A percentile compares a stretch with the other conserved stretches of the same genome.
phyloP scores from a whole-genome alignment of 2,888 invertebrate species.

The Epistrophe eligans region DNA sequence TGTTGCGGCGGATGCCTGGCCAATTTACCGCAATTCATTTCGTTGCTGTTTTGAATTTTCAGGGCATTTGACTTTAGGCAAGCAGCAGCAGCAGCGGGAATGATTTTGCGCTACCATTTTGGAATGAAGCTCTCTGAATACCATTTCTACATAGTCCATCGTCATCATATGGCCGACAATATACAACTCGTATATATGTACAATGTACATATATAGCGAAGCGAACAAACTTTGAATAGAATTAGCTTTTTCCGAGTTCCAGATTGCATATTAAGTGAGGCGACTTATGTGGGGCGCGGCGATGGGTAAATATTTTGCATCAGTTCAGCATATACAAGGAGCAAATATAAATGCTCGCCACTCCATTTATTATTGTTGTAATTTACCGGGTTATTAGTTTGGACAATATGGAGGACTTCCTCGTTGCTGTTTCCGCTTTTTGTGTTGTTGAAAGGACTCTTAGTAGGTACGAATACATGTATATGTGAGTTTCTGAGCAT shows the following conservation, averaged over 20 bases:
- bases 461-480: not conserved
- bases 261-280: slow-evolving; percentile 62
- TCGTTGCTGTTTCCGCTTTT: slow-evolving; percentile 47
- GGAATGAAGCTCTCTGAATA: slow-evolving; percentile 7
- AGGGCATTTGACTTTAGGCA: slow-evolving; percentile 62
- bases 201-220: not conserved
- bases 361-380: slow-evolving; percentile 53
- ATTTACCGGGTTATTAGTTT: slow-evolving; percentile 75
- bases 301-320: slow-evolving; percentile 20
- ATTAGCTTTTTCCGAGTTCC: slow-evolving; percentile 35
- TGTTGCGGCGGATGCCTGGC: slow-evolving; percentile 74
- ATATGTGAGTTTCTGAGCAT: not conserved
- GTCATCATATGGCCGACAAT: not conserved
- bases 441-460: slow-evolving; percentile 26
- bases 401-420: slow-evolving; percentile 72
- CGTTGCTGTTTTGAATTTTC: slow-evolving; percentile 66
- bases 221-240: slow-evolving; percentile 31
- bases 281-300: not conserved
- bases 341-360: slow-evolving; percentile 43
- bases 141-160: slow-evolving; percentile 8
- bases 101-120: not conserved
- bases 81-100: not conserved
- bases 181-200: not conserved
- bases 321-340: not conserved
- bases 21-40: slow-evolving; percentile 75